Evolutionary conservation across 2,113 vertebrate genomes (phyloP).

Genomic region (Thalassoma bifasciatum): DNA sequence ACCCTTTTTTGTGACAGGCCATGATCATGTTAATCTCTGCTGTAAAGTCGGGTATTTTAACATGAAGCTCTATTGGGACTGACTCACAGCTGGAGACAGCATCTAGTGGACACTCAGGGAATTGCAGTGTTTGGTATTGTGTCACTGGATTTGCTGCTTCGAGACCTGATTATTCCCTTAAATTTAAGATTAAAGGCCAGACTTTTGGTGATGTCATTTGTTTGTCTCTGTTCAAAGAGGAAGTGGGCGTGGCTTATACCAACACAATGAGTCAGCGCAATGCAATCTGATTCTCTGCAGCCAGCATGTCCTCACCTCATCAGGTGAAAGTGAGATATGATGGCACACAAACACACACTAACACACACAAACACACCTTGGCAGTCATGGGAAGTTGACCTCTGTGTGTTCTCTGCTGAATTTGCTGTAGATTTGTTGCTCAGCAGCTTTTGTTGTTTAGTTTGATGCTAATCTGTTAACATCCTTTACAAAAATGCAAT

Average conservation of each 20-base stretch:
- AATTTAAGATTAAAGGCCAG: too few relatives aligned
- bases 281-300: background rate
- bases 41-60: too few relatives aligned
- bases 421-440: background rate
- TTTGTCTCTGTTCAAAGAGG: background rate
- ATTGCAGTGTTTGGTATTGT: too few relatives aligned
- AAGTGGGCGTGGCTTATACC: background rate
- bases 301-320: background rate
- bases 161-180: too few relatives aligned
- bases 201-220: conserved; percentile 3
- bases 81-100: too few relatives aligned
- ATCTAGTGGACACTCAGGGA: too few relatives aligned
- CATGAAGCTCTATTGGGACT: too few relatives aligned
- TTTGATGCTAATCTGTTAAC: too few relatives aligned
- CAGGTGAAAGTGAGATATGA: background rate
- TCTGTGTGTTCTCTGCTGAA: background rate
- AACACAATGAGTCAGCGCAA: background rate
- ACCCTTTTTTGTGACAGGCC: too few relatives aligned
- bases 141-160: too few relatives aligned
- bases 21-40: too few relatives aligned
- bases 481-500: too few relatives aligned
- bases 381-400: background rate
- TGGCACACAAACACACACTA: background rate
- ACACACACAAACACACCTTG: background rate
- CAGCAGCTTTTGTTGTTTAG: background rate